Percentiles rank a stretch among this genome's conserved stretches.
phyloP scores from a whole-genome alignment of 2,797 vertebrate species.

The Florisuga fusca region DNA sequence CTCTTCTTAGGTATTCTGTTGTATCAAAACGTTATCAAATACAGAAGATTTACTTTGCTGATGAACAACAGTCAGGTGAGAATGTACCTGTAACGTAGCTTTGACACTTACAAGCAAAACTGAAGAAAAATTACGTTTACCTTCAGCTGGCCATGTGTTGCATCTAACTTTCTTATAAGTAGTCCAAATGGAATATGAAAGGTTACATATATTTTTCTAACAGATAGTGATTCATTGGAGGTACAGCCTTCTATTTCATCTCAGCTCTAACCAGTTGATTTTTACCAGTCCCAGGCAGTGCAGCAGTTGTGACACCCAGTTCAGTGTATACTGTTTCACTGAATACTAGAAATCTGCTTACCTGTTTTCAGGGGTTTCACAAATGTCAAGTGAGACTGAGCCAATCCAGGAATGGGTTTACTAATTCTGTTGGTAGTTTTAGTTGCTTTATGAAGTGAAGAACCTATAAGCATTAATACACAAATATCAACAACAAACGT shows the following conservation, averaged over 20 bases:
- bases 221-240: background rate
- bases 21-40: background rate
- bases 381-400: conserved; percentile 89
- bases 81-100: background rate
- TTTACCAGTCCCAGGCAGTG: background rate
- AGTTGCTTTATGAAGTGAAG: conserved; percentile 57
- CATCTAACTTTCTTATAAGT: background rate
- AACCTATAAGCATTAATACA: conserved; percentile 61
- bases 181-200: background rate
- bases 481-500: background rate
- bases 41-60: background rate
- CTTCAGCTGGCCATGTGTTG: background rate
- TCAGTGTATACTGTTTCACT: background rate
- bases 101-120: background rate
- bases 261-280: background rate
- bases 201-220: background rate
- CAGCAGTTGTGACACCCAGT: background rate
- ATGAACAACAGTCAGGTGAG: background rate
- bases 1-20: background rate
- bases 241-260: background rate
- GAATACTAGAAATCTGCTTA: conserved; percentile 35
- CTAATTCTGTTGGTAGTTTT: conserved; percentile 71
- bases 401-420: conserved; percentile 83
- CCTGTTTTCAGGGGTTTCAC: conserved; percentile 87
- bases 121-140: background rate